Conservation (phyloP, 2,888 invertebrate genomes). For the Andrena bicolor region DNA sequence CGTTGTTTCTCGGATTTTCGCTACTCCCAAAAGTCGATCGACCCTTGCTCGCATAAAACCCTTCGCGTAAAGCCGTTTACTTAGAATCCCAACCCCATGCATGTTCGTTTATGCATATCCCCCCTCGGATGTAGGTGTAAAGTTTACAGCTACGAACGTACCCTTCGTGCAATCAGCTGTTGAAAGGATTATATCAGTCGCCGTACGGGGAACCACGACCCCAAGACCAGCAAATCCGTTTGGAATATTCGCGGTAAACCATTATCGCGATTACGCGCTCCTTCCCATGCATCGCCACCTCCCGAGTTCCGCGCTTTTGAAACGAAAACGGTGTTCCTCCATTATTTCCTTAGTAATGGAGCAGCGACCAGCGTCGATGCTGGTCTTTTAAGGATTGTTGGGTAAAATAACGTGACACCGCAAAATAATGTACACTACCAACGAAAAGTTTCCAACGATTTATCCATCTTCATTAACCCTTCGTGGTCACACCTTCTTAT, state of each 20-base stretch:
- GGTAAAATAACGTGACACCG: neutral
- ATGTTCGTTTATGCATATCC: conserved; percentile 8
- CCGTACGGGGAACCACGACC: neutral
- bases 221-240: conserved; percentile 3
- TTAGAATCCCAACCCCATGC: neutral
- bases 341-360: neutral
- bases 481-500: no score
- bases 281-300: neutral
- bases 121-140: neutral
- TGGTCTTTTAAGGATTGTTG: neutral
- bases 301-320: neutral
- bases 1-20: neutral
- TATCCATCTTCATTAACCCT: no score
- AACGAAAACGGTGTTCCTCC: neutral
- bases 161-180: conserved; percentile 29
- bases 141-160: conserved; percentile 10
- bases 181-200: conserved; percentile 22
- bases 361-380: neutral
- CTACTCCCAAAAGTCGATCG: neutral
- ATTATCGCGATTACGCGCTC: conserved; percentile 7
- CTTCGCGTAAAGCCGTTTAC: conserved; percentile 22
- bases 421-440: no score
- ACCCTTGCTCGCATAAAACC: neutral
- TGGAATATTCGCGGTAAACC: neutral
- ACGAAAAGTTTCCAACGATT: no score